These are phyloP conservation scores for Bradypodion ventrale DNA, from an alignment of 2,797 vertebrate species.

Conservation along the genomic window DNA sequence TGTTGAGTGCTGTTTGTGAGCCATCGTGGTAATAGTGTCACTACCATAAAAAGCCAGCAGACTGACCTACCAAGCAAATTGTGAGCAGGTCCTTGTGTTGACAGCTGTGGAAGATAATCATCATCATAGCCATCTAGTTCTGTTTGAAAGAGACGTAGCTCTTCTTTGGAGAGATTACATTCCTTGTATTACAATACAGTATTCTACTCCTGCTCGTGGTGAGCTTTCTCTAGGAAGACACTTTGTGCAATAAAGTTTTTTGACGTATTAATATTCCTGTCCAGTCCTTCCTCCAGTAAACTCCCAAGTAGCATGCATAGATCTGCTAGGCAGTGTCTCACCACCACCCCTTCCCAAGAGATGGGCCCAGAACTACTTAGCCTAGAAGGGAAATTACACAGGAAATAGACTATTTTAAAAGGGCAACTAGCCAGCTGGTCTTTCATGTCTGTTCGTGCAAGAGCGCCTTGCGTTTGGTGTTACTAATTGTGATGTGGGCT, in stretches of 20 bases:
- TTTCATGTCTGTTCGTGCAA: neutral
- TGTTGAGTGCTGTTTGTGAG: neutral
- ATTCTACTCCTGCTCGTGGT: neutral
- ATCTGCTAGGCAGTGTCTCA: neutral
- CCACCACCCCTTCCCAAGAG: neutral
- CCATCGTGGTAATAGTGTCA: neutral
- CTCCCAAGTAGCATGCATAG: neutral
- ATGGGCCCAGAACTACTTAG: neutral
- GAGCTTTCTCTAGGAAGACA: neutral
- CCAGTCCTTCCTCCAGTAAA: neutral
- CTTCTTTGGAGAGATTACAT: neutral
- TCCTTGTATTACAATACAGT: neutral
- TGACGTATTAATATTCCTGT: constrained; percentile 2
- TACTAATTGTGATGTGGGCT: neutral
- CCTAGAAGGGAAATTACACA: neutral
- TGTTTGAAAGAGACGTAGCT: neutral
- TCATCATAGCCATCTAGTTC: neutral
- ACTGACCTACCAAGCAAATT: neutral
- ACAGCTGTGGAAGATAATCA: no score
- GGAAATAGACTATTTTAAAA: neutral
- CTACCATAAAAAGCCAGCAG: neutral
- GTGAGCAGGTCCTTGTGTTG: neutral
- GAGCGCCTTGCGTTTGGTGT: neutral
- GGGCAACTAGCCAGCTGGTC: neutral
- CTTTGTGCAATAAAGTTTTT: neutral